Evolutionary conservation across 2,888 invertebrate species (phyloP), one percentile per base, ranked within the genome.

Genomic region (Prosopocoilus inquinatus): DNA sequence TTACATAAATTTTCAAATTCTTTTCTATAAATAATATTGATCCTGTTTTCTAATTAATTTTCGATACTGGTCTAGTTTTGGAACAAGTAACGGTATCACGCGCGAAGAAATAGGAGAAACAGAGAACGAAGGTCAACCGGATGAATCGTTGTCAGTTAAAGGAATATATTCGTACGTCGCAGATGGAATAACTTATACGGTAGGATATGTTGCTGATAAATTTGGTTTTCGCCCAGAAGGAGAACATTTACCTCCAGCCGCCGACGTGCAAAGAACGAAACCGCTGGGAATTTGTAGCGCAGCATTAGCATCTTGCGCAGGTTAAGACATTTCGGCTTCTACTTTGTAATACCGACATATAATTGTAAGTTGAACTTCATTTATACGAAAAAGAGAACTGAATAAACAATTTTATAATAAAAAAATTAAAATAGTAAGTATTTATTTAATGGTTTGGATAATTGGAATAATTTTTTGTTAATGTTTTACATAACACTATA

Each of bases 151-250:
- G 32, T 71, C 74, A 0, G 78, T 80, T 2, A 72, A 70, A 16
- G 81, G 81, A 13, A 72, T 73, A 12, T 75, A 77, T 55, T 73
- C 77, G 45, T 81, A 78, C 71, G 64, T 74, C 8, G 70, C 76
- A 11, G 81, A 82, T 66, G 82, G 82, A 49, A 73, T 76, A 52
- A 71, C 70, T 47, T 77, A 79, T 62, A 76, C 76, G 44, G 70
- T 81, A 3, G 74, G 67, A 47, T 83, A 80, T 64, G 74, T 75
- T 1, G 82, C 83, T 53, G 81, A 82, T 64, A 80, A 82, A 65
- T 79, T 80, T 60, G 82, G 82, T 58, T 82, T 78, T 74, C 80
- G 80, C 68, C 80, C 81, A 1, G 63, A 65, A 57, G 74, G 70
- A 13, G 71, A 67, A 32, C 71, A 73, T 57, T 57, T 64, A 35